A percentile compares a stretch with the other conserved stretches of the same genome.
Evolutionary conservation across 1,140 invertebrate genomes (phyloP).

Genomic region (Danaus melanippus): DNA sequence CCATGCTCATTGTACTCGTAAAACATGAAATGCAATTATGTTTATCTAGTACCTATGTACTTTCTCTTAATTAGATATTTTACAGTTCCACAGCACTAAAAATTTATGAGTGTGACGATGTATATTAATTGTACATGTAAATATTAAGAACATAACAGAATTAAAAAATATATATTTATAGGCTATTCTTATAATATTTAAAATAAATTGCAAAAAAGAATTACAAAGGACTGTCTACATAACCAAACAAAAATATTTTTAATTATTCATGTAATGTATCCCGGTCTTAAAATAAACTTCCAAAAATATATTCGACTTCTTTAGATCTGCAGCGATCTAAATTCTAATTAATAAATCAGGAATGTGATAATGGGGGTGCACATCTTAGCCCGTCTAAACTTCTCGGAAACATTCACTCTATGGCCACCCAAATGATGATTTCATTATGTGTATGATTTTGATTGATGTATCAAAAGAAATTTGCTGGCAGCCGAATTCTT

Average conservation of each 20-base stretch:
- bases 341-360: slow-evolving; percentile 69
- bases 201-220: too few species aligned
- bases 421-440: slow-evolving; percentile 72
- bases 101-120: too few species aligned
- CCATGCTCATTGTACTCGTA: slow-evolving; percentile 15
- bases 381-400: slow-evolving; percentile 35
- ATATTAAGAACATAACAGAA: too few species aligned
- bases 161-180: too few species aligned
- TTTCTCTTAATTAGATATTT: too few species aligned
- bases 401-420: slow-evolving; percentile 61
- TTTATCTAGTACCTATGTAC: slow-evolving; percentile 6
- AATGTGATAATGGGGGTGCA: slow-evolving; percentile 64
- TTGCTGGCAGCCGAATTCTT: slow-evolving; percentile 53
- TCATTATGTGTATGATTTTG: slow-evolving; percentile 72
- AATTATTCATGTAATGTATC: slow-evolving; percentile 10
- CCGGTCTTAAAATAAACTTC: slow-evolving; percentile 14
- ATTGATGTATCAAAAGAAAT: slow-evolving; percentile 70
- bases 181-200: too few species aligned
- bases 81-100: too few species aligned
- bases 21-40: slow-evolving; percentile 21
- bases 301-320: slow-evolving; percentile 18
- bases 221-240: too few species aligned
- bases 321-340: slow-evolving; percentile 34
- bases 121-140: too few species aligned
- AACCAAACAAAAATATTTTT: neutral